Conservation (phyloP, 2,888 invertebrate species). For the Scaptomyza reducta region DNA sequence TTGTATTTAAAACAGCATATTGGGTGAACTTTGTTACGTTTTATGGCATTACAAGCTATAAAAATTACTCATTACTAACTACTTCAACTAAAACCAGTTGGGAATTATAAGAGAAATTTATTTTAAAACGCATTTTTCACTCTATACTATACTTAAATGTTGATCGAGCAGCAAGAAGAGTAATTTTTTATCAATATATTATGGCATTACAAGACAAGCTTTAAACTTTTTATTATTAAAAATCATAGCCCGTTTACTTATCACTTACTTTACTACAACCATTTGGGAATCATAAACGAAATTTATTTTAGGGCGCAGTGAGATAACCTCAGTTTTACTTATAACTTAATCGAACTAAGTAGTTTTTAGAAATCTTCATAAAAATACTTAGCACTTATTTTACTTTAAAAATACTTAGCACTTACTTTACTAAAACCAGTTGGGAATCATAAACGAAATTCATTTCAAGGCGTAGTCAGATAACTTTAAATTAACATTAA, state of each 20-base stretch:
- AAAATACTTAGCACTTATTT: too few species aligned
- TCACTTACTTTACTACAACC: not conserved
- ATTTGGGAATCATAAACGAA: not conserved
- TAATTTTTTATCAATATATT: too few species aligned
- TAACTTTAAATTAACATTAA: not conserved
- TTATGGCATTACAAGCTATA: not conserved
- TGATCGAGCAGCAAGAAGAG: too few species aligned
- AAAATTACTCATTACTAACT: not conserved
- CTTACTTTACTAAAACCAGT: not conserved
- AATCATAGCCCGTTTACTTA: too few species aligned
- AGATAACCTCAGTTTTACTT: not conserved
- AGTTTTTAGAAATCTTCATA: too few species aligned
- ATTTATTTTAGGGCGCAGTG: not conserved
- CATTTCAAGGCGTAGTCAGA: not conserved
- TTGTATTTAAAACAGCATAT: not conserved
- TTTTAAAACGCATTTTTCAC: not conserved
- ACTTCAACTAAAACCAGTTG: not conserved
- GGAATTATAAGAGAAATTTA: not conserved
- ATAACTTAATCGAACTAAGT: too few species aligned
- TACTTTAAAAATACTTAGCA: too few species aligned
- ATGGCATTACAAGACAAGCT: too few species aligned
- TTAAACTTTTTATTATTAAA: too few species aligned
- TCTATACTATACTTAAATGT: too few species aligned
- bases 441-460: constrained; percentile 16
- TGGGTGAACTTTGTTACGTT: constrained; percentile 20